Base-by-base conservation (phyloP, 2,888 invertebrate genomes). In the Himalopsyche japonica region DNA sequence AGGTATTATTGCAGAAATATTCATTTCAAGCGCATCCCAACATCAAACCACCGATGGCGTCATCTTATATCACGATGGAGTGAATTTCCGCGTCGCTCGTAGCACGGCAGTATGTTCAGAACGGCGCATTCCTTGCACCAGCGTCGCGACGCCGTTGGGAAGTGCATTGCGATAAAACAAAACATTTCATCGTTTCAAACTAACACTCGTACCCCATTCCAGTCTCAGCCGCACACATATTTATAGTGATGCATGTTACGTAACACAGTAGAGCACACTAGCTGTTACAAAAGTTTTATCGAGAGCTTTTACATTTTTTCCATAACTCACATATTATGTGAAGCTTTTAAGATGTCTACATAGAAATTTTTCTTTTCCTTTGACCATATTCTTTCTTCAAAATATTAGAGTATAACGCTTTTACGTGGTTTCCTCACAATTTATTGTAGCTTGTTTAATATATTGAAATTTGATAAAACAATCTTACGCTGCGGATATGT, bases 151-250 rank as follows among this genome's bases (percentile, higher is more conserved):
- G 70, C 70, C 70, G 27, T 70, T 27, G 70, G 15, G 27, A 27
- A 70, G 70, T 70, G 70, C 70, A 70, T 70, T 70, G 70, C 70
- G 70, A 70, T 70, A 70, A 70, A 70, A 70, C 70, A 70, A 70
- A 70, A 70, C 70, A 70, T 70, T 70, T 70, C 70, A 70, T 70
- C 70, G 70, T 70, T 70, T 27, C 27, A 70, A 70, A 70, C 70
- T 24, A 70, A 70, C 70, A 70, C 70, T 30, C 15, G 70, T 12
- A 30, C 30, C 27, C 70, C 70, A 12, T 70, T 1, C 27, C 24
- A 24, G 8, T 10, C 57, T 5, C 20, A 7, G 8, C 57, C 57
- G 20, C 57, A 57, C 57, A 57, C 57, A 57, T 57, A 12, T 70
- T 30, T 70, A 70, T 70, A 70, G 70, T 70, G 70, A 70, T 70